phyloP scores from a whole-genome alignment of 2,888 invertebrate genomes.

The Scaptomyza cyrtandrae region DNA sequence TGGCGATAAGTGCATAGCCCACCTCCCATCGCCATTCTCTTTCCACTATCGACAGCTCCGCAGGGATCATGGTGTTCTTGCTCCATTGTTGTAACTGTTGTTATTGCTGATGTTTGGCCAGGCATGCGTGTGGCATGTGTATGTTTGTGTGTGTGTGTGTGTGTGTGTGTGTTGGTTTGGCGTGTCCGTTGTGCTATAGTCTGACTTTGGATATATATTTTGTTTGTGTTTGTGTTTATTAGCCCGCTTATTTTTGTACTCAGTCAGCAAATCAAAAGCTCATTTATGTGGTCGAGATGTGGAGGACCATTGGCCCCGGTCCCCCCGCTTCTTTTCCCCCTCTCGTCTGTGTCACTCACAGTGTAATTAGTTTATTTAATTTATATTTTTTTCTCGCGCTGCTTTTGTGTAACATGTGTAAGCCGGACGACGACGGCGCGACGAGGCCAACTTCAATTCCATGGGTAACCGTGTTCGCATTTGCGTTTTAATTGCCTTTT shows the following conservation, averaged over 20 bases:
- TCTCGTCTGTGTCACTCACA: constrained; percentile 19
- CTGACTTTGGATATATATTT: constrained; percentile 51
- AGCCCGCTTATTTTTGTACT: constrained; percentile 48
- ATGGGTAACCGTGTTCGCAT: constrained; percentile 47
- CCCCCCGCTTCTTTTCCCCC: constrained; percentile 6
- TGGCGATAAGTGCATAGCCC: constrained; percentile 4
- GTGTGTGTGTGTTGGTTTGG: too few species aligned
- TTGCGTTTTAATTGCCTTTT: constrained; percentile 81
- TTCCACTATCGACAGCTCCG: not conserved
- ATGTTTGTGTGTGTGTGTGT: constrained; percentile 31
- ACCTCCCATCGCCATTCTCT: too few species aligned
- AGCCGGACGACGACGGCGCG: constrained; percentile 23
- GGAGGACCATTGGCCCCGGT: not conserved
- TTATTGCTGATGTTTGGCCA: constrained; percentile 26
- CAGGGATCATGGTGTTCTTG: constrained; percentile 16
- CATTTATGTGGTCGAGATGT: constrained; percentile 57
- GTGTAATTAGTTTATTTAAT: constrained; percentile 79
- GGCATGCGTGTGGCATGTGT: constrained; percentile 52
- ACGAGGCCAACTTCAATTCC: constrained; percentile 38
- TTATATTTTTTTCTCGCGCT: constrained; percentile 45
- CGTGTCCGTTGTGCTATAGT: constrained; percentile 48
- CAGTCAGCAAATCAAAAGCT: constrained; percentile 70
- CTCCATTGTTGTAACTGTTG: constrained; percentile 14
- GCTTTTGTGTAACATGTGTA: constrained; percentile 54
- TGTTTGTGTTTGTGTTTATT: constrained; percentile 65